phyloP scores from a whole-genome alignment of 2,888 invertebrate genomes.

The Antitype chi region DNA sequence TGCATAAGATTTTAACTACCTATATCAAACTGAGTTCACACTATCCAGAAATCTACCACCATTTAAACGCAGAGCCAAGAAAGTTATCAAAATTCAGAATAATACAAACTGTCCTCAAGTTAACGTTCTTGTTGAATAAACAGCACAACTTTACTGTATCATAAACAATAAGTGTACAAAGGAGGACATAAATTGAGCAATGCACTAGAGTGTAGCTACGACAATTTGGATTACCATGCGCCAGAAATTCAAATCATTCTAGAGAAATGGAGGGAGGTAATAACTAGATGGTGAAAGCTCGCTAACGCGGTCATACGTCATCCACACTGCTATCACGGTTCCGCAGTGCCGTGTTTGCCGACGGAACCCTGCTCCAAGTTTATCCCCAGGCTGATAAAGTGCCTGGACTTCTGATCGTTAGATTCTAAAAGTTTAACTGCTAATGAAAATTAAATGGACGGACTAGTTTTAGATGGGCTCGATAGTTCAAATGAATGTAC shows the following conservation, averaged over 20 bases:
- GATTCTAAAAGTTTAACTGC: constrained; percentile 50
- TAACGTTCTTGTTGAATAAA: constrained; percentile 27
- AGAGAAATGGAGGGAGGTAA: constrained; percentile 69
- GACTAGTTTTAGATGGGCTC: constrained; percentile 2
- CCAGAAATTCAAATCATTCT: constrained; percentile 72
- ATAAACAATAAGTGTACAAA: constrained; percentile 53
- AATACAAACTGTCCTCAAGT: constrained; percentile 28
- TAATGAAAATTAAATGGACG: constrained; percentile 52
- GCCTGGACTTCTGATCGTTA: constrained; percentile 54
- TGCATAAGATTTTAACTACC: background rate
- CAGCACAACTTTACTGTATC: constrained; percentile 27
- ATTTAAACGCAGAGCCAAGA: constrained; percentile 10
- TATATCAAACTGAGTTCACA: background rate
- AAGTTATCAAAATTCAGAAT: constrained; percentile 26
- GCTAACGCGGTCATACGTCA: constrained; percentile 75
- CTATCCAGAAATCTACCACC: background rate
- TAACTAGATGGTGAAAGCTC: constrained; percentile 70
- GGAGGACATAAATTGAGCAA: constrained; percentile 52
- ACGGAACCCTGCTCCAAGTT: constrained; percentile 65
- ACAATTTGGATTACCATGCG: constrained; percentile 64
- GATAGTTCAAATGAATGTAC: background rate
- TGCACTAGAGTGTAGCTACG: constrained; percentile 53
- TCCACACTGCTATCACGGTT: constrained; percentile 71
- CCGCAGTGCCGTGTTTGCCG: constrained; percentile 69
- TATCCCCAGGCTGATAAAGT: constrained; percentile 66